Conservation (phyloP, 2,113 vertebrate species). For the Tamias sibiricus region DNA sequence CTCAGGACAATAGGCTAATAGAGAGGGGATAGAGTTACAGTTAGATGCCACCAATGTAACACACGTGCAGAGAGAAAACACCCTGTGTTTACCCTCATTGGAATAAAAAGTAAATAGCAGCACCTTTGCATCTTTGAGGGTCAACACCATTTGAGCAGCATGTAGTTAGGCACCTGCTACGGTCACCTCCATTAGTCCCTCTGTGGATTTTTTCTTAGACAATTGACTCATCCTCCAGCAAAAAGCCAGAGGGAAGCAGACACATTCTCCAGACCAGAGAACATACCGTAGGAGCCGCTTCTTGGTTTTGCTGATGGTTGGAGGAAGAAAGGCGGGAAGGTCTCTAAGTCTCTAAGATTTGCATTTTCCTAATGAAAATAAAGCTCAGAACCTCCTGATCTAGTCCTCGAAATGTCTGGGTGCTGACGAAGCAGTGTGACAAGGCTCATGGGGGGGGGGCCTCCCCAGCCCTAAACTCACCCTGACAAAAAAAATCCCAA, state of each 20-base stretch:
- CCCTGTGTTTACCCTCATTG: neutral
- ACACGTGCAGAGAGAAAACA: neutral
- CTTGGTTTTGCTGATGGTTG: neutral
- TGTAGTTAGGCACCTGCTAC: neutral
- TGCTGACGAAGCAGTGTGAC: neutral
- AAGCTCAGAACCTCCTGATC: too few relatives aligned
- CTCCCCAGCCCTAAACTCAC: neutral
- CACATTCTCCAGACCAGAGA: fast-evolving
- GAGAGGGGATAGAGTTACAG: too few relatives aligned
- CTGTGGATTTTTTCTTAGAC: neutral
- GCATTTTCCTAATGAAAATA: too few relatives aligned
- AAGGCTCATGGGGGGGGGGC: too few relatives aligned
- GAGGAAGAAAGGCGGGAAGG: neutral
- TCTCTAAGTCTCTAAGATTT: too few relatives aligned
- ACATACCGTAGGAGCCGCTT: too few relatives aligned
- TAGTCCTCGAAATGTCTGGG: too few relatives aligned
- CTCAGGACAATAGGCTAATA: neutral
- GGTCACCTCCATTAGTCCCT: neutral
- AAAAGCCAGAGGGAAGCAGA: neutral
- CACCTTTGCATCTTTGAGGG: neutral
- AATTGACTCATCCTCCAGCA: too few relatives aligned
- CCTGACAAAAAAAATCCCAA: neutral
- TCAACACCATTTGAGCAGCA: neutral
- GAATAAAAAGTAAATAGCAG: neutral
- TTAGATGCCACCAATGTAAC: neutral